Evolutionary conservation across 2,888 invertebrate genomes (phyloP), one percentile per base, ranked within the genome.

Genomic region (Idaea dimidiata): DNA sequence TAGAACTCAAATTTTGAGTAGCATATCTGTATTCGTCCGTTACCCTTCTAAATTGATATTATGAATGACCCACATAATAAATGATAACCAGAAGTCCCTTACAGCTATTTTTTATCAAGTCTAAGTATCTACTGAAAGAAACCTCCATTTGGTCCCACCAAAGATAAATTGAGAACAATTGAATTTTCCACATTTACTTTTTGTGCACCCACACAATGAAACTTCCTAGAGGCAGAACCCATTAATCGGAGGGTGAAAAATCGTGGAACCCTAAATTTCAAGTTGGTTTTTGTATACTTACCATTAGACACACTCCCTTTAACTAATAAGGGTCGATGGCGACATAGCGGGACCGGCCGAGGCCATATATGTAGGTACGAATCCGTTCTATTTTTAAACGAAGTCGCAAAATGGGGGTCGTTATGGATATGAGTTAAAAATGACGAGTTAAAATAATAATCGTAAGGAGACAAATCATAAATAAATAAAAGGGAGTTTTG

Each of bases 81-180:
- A 43, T 43, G 43, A 43, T 43, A 43, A 43, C 43, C 43, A 43
- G 43, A 43, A 43, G 43, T 43, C 43, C 43, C 43, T 43, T 43
- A 43, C 43, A 43, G 43, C 43, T 8, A 43, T 43, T 43, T 43
- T 43, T 43, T 43, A 43, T 43, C 43, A 43, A 43, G 10, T 43
- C 7, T 43, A 43, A 43, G 64, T 58, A 57, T 64, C 55, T 59
- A 32, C 24, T n/a, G 17, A 59, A 55, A 43, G 54, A 31, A 63
- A 62, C 63, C 62, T 62, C 63, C 60, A 61, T 64, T 62, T 59
- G 59, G 58, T 33, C 57, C 17, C 56, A 58, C 64, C 63, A 60
- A 59, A 68, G 68, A 71, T 60, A 63, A 64, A 71, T 71, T 60
- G 70, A 59, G 62, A 63, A 66, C 68, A 66, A 70, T 72, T 70